Evolutionary conservation across 2,113 vertebrate genomes (phyloP).

Genomic region (Delphinus delphis): DNA sequence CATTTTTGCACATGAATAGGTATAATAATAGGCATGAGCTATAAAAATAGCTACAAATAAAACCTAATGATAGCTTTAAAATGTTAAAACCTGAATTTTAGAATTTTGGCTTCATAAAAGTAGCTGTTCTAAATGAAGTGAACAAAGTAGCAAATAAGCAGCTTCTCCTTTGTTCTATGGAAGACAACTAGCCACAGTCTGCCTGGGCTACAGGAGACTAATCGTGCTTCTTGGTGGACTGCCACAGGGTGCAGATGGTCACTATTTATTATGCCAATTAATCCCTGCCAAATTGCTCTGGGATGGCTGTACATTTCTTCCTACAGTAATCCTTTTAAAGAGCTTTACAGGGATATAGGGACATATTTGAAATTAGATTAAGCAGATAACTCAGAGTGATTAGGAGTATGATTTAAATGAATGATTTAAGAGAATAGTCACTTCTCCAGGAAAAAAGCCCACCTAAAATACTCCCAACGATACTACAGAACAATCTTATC

Average conservation of each 20-base stretch:
- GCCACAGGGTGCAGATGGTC: conserved; percentile 31
- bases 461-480: background rate
- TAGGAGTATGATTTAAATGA: background rate
- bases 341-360: background rate
- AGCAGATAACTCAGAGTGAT: background rate
- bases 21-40: background rate
- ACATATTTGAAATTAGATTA: background rate
- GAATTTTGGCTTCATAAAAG: conserved; percentile 33
- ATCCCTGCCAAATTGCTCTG: background rate
- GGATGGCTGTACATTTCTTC: background rate
- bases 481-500: background rate
- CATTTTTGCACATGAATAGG: background rate
- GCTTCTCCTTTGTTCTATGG: background rate
- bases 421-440: background rate
- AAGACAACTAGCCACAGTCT: background rate
- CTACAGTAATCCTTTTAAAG: background rate
- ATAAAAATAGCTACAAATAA: conserved; percentile 45
- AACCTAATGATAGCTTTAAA: conserved; percentile 26
- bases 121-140: conserved; percentile 26
- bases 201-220: background rate
- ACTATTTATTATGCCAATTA: conserved; percentile 41
- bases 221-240: background rate
- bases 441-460: background rate
- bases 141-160: background rate
- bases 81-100: conserved; percentile 18